Evolutionary conservation across 2,888 invertebrate genomes (phyloP), one percentile per base, ranked within the genome.

Genomic region (Unio pictorum): DNA sequence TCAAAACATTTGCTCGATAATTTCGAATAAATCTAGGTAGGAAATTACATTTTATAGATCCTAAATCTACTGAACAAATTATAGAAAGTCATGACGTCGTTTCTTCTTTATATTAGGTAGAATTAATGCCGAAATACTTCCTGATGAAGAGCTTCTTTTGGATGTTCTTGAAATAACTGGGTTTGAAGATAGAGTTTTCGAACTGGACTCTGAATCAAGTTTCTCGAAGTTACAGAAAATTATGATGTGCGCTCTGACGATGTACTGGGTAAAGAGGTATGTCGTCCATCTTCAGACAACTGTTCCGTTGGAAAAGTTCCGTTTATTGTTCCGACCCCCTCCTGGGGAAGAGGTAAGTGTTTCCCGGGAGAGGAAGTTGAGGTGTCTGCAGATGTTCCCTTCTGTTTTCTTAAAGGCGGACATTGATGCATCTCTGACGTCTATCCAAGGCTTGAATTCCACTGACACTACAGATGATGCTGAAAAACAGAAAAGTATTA

Each of bases 241-340:
- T 28, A 65, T 83, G 6, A 67, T 81, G 61, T 64, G 70, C 11
- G 75, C 78, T 1, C 62, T 84, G 59, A 69, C 65, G 28, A 67
- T 55, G 4, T 84, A 84, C 74, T 84, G 84, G 84, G 67, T 82
- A 4, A 83, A 82, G 1, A 63, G 83, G 58, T 80, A 82, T 60
- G 30, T 82, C 3, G 15, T 82, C 5, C 80, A 80, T 57, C 67
- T 82, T 45, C 60, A 78, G 23, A 69, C 66, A 4, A 73, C 68
- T 11, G 57, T 70, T 11, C 56, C 30, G 1, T 61, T 75, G 65
- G 69, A 73, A 54, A 67, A 69, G 0, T 68, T 81, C 5, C 71
- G 69, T 34, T 69, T 75, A 15, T 65, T 81, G 4, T 71, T 67
- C 28, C 69, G 71, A 7, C 74, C 75, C 17, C 72, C 71, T 4